A percentile compares a stretch with the other conserved stretches of the same genome.
Conservation (phyloP, 2,888 invertebrate species). For the Dasysyrphus albostriatus region DNA sequence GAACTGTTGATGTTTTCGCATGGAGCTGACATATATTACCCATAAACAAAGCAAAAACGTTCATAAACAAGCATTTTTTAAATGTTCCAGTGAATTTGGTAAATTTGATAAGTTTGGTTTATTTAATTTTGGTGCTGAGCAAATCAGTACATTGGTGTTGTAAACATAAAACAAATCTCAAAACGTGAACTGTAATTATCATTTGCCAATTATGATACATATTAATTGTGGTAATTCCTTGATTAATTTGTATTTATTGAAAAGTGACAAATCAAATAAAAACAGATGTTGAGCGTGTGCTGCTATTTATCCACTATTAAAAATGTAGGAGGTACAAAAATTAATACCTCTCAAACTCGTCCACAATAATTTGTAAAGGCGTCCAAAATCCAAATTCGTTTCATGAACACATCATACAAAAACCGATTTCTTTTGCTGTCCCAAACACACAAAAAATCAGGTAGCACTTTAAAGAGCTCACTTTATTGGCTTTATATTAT, state of each 20-base stretch:
- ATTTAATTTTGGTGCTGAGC: too few relatives aligned
- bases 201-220: too few relatives aligned
- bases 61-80: too few relatives aligned
- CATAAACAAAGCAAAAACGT: too few relatives aligned
- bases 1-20: too few relatives aligned
- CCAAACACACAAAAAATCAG: slow-evolving; percentile 27
- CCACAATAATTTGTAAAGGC: not conserved
- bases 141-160: too few relatives aligned
- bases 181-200: too few relatives aligned
- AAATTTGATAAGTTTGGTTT: too few relatives aligned
- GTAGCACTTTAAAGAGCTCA: slow-evolving; percentile 59
- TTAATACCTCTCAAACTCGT: not conserved
- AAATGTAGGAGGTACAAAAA: not conserved
- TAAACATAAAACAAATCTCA: too few relatives aligned
- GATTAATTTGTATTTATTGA: not conserved
- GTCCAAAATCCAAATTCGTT: not conserved
- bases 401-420: slow-evolving; percentile 29
- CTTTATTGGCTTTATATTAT: slow-evolving; percentile 30
- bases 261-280: slow-evolving; percentile 11
- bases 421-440: not conserved
- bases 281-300: slow-evolving; percentile 26
- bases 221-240: too few relatives aligned
- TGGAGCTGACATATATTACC: too few relatives aligned
- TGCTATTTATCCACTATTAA: not conserved
- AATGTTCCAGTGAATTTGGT: too few relatives aligned